A percentile compares a stretch with the other conserved stretches of the same genome.
Evolutionary conservation across 1,140 invertebrate species (phyloP).

Genomic region (Zaprionus ornatus): DNA sequence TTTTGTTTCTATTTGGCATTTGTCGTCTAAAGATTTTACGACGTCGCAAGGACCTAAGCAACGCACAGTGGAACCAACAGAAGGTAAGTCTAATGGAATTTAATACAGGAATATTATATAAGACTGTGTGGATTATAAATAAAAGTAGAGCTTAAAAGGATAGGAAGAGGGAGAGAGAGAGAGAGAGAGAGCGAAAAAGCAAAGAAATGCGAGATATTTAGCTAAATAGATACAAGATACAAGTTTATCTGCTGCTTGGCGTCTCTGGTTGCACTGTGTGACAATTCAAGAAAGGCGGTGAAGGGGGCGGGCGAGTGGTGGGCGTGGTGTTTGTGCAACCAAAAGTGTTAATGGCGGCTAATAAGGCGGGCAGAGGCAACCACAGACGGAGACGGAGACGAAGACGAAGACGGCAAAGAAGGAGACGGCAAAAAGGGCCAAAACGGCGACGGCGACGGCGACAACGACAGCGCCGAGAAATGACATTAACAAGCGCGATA

Average conservation of each 20-base stretch:
- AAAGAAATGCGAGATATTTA: background rate
- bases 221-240: background rate
- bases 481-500: conserved; percentile 77
- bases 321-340: conserved; percentile 26
- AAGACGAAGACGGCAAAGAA: background rate
- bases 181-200: background rate
- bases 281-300: conserved; percentile 5
- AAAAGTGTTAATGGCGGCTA: conserved; percentile 77
- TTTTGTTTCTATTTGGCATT: conserved; percentile 24
- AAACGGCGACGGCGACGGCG: background rate
- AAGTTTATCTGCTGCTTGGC: background rate
- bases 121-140: background rate
- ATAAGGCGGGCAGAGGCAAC: conserved; percentile 68
- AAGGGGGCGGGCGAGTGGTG: background rate
- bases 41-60: background rate
- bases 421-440: conserved; percentile 8
- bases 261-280: conserved; percentile 14
- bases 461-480: conserved; percentile 41
- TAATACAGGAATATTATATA: background rate
- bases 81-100: background rate
- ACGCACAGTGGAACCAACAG: conserved; percentile 16
- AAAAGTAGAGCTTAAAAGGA: background rate
- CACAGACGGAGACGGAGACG: background rate
- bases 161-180: background rate
- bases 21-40: conserved; percentile 10